Percentiles rank a stretch among this genome's conserved stretches.
These are phyloP conservation scores for Vespertilio murinus DNA, from an alignment of 2,797 vertebrate species.

Conservation along the genomic window DNA sequence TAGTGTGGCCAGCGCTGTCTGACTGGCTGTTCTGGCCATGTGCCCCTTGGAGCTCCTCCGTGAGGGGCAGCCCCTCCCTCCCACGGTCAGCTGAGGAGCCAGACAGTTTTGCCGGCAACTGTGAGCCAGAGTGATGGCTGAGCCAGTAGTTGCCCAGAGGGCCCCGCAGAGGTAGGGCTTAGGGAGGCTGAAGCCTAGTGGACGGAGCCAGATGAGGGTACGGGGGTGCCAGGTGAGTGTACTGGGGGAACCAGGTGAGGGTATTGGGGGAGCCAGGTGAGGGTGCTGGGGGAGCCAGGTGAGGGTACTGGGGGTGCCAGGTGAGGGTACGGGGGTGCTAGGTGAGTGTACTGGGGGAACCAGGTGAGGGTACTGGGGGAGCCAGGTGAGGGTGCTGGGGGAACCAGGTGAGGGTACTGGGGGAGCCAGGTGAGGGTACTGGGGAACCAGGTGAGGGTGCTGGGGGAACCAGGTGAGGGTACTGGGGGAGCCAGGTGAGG, in stretches of 20 bases:
- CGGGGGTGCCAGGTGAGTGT: no score
- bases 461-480: neutral
- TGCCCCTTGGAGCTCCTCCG: neutral
- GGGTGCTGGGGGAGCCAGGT: neutral
- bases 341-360: no score
- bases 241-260: no score
- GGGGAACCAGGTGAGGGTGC: neutral
- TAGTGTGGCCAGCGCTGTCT: neutral
- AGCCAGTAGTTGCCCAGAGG: neutral
- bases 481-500: neutral
- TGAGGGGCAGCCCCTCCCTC: neutral
- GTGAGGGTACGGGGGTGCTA: neutral
- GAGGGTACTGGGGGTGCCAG: neutral
- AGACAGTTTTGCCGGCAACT: neutral
- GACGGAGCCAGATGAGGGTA: no score
- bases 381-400: neutral
- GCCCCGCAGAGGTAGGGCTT: no score
- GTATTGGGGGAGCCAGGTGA: neutral
- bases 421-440: no score
- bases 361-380: neutral
- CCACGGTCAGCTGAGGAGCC: neutral
- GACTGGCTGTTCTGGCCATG: neutral
- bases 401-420: no score
- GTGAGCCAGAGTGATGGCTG: neutral
- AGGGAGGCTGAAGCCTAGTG: neutral